Conservation (phyloP, 35 echinoderm and acorn worm genomes). For the Diadema setosum region DNA sequence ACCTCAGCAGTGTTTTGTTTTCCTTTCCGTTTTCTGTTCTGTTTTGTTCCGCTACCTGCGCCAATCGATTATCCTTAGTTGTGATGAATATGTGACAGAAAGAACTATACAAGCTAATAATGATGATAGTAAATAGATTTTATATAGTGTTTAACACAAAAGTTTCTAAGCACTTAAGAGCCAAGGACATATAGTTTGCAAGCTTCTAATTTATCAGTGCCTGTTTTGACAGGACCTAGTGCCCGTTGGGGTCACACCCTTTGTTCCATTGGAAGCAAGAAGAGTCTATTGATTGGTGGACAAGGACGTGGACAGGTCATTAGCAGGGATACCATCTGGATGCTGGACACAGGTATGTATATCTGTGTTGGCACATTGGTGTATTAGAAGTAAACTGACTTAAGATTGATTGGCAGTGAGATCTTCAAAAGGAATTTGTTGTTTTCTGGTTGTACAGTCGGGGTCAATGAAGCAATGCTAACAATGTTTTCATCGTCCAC, state of each 20-base stretch:
- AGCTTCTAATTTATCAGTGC: too few species aligned
- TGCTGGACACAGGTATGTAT: slow-evolving; percentile 69
- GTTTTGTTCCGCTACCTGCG: too few species aligned
- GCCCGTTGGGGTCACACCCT: slow-evolving; percentile 87
- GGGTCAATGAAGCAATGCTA: not conserved
- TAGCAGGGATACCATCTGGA: slow-evolving; percentile 84
- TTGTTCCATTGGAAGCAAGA: slow-evolving; percentile 26
- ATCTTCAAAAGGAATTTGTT: not conserved
- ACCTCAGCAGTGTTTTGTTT: too few species aligned
- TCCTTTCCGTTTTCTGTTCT: too few species aligned
- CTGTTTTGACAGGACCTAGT: slow-evolving; percentile 48
- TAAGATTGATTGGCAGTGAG: not conserved
- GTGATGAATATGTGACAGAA: too few species aligned
- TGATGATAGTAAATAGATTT: too few species aligned
- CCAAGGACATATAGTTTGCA: too few species aligned
- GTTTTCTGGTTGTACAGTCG: not conserved
- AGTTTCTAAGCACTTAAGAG: too few species aligned
- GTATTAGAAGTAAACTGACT: not conserved
- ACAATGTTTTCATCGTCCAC: too few species aligned
- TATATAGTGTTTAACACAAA: too few species aligned
- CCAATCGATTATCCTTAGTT: too few species aligned
- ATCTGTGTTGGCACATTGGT: not conserved
- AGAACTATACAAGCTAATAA: too few species aligned
- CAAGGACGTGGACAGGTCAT: slow-evolving; percentile 74
- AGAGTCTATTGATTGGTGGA: slow-evolving; percentile 70